phyloP scores from a whole-genome alignment of 2,888 invertebrate species.

The Crossocerus cetratus region DNA sequence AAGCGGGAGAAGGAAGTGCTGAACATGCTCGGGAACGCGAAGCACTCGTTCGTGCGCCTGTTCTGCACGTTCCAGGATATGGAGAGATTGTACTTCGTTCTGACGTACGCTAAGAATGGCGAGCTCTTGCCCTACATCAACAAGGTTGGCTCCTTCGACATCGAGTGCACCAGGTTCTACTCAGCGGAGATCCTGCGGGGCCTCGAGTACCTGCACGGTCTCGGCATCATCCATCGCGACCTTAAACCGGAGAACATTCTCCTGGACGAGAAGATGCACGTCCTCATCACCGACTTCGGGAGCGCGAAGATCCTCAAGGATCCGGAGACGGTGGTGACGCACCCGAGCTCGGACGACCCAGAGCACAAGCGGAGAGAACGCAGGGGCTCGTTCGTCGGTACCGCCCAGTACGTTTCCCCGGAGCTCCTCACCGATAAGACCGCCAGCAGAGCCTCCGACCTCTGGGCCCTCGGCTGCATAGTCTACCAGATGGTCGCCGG shows the following conservation, averaged over 20 bases:
- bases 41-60: constrained; percentile 94
- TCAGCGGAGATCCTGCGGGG: constrained; percentile 95
- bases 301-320: constrained; percentile 89
- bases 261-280: constrained; percentile 96
- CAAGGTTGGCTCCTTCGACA: constrained; percentile 92
- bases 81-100: constrained; percentile 94
- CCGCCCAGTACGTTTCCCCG: constrained; percentile 99
- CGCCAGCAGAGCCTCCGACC: constrained; percentile 88
- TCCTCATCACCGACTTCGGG: constrained; percentile 98
- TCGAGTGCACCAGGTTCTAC: constrained; percentile 94
- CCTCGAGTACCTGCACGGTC: constrained; percentile 92
- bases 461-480: constrained; percentile 99
- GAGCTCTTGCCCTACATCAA: constrained; percentile 95
- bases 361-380: constrained; percentile 78
- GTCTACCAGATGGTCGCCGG: constrained; percentile 98
- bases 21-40: constrained; percentile 87
- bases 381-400: constrained; percentile 95
- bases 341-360: constrained; percentile 41
- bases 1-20: constrained; percentile 96
- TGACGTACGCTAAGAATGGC: constrained; percentile 96
- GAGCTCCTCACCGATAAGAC: constrained; percentile 92
- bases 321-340: constrained; percentile 50
- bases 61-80: constrained; percentile 98
- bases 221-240: constrained; percentile 95
- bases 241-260: constrained; percentile 99